Evolutionary conservation across 2,797 vertebrate genomes (phyloP).

Genomic region (Trichosurus vulpecula): DNA sequence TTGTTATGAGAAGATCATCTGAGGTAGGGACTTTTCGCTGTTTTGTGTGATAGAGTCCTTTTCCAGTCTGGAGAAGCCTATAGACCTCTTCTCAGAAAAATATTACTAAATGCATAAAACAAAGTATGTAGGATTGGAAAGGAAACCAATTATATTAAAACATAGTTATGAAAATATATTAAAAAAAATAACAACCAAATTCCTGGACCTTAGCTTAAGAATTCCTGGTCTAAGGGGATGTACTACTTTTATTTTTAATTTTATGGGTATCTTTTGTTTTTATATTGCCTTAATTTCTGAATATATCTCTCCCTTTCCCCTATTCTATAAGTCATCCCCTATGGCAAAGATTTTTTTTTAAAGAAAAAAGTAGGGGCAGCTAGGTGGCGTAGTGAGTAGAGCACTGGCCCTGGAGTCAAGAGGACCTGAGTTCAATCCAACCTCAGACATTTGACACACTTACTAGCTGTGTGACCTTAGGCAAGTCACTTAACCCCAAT

Average conservation of each 20-base stretch:
- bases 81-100: not conserved
- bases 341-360: not conserved
- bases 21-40: too few relatives aligned
- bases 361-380: not conserved
- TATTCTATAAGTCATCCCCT: not conserved
- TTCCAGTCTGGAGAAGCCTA: not conserved
- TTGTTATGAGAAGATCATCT: not conserved
- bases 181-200: not conserved
- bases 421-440: too few relatives aligned
- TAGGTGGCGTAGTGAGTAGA: too few relatives aligned
- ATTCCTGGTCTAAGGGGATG: too few relatives aligned
- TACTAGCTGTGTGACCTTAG: too few relatives aligned
- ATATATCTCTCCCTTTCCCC: not conserved
- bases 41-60: not conserved
- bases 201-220: not conserved
- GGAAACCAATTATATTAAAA: not conserved
- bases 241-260: not conserved
- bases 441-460: too few relatives aligned
- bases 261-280: not conserved
- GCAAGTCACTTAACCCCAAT: too few relatives aligned
- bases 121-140: not conserved
- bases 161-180: too few relatives aligned
- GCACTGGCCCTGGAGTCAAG: too few relatives aligned
- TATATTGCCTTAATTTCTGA: not conserved
- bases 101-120: not conserved